These are phyloP conservation scores for Chrysomallon squamiferum DNA, from an alignment of 1,140 invertebrate genomes.

Conservation along the genomic window DNA sequence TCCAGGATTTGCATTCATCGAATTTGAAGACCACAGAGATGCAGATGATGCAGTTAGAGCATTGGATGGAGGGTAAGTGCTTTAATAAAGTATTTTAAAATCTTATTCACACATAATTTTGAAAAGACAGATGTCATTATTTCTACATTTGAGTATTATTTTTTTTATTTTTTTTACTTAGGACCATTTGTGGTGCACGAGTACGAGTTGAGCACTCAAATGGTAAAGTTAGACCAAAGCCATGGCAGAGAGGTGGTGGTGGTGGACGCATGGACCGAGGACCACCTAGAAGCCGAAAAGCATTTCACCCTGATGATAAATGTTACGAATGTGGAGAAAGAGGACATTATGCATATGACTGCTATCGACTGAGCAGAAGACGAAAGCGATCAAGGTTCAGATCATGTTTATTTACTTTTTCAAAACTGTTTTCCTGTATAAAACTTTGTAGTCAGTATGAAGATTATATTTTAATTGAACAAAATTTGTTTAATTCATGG, in stretches of 20 bases:
- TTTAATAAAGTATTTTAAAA: background rate
- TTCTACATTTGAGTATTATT: no score
- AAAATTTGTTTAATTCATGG: constrained; percentile 4
- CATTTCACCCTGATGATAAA: constrained; percentile 81
- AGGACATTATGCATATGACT: constrained; percentile 91
- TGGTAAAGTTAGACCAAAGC: constrained; percentile 70
- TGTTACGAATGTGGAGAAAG: constrained; percentile 92
- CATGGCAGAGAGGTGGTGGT: constrained; percentile 48
- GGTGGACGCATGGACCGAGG: constrained; percentile 20
- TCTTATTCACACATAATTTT: no score
- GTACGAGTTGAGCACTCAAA: constrained; percentile 93
- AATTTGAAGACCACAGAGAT: constrained; percentile 93
- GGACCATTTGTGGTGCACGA: constrained; percentile 84
- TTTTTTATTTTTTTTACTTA: no score
- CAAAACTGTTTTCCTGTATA: constrained; percentile 16
- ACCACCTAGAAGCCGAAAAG: constrained; percentile 58
- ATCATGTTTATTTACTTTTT: constrained; percentile 8
- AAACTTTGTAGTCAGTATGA: background rate
- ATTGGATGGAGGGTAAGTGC: constrained; percentile 54
- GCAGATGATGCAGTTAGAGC: constrained; percentile 69
- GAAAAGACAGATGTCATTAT: no score
- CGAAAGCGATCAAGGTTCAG: constrained; percentile 5
- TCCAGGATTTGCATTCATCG: constrained; percentile 91
- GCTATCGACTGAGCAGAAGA: constrained; percentile 56
- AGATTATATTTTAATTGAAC: background rate